Base-by-base conservation (phyloP, 2,888 invertebrate species). In the Philereme transversata region DNA sequence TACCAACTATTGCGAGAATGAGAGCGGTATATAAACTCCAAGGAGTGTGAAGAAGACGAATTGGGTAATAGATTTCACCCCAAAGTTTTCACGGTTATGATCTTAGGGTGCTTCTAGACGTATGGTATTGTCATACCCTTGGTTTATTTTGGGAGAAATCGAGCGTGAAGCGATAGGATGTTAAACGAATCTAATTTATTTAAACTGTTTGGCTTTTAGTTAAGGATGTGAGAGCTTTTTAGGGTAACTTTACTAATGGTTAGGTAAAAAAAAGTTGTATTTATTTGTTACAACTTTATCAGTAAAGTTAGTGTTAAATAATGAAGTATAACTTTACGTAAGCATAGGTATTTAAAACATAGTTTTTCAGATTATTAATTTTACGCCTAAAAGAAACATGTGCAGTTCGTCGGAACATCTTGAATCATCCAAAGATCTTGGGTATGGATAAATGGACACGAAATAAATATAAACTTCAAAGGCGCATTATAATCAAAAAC, bases 131-230 rank as follows among this genome's bases (percentile, higher is more conserved):
- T 69, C 67, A 69, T 64, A 55, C 81, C 78, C 76, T 73, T 74
- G 71, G 73, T 74, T 68, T 83, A 82, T 84, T 84, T 84, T 80
- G 60, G 68, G 78, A 71, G 73, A 80, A 86, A 76, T 82, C 78
- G 77, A 77, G 78, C 86, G 90, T 85, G 79, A 88, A 87, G 81
- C 77, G 88, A 88, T 88, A 84, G 75, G 81, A 80, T 74, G 70
- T 73, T 82, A 78, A 82, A 82, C 82, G 81, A 82, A 82, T 84
- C 78, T 76, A 72, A 72, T 74, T 79, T 74, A 75, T 66, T 73
- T 70, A 74, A 71, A 71, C 63, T 49, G 56, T 59, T 63, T 62
- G 58, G 41, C 52, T 55, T 59, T 58, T 56, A 58, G 62, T 62
- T 57, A 51, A 50, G 51, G 51, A 61, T 38, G 49, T 44, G 50